Base-by-base conservation (phyloP, 2,888 invertebrate genomes). In the Drosophila prolongata region DNA sequence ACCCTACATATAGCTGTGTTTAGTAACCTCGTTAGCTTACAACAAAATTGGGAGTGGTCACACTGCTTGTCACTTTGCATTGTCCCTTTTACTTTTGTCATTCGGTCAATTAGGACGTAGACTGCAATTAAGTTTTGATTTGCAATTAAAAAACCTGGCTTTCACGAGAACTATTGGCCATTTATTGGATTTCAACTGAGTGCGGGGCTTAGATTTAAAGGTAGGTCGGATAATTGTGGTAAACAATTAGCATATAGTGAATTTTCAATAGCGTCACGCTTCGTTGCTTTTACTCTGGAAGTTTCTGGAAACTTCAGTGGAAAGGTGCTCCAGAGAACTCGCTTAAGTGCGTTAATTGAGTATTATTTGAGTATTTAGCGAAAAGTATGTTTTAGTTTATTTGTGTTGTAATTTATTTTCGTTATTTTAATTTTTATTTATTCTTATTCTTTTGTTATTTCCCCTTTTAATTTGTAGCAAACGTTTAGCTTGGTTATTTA, bases 401-500 rank as follows among this genome's bases (percentile, higher is more conserved):
- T 68, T 46, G 37, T 46, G 40, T 38, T 62, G n/a, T n/a, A n/a
- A 54, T 79, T 47, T 52, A 37, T 40, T 57, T 55, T 52, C 30
- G 42, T 60, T 14, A 27, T 55, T 30, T 77, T 74, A 46, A 73
- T 67, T 73, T 69, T 57, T 52, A 34, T 71, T 74, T 76, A 56
- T 16, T 55, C 73, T 30, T 60, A 73, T 66, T 75, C 75, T 77
- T 65, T 74, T 13, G 13, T 16, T 9, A 14, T 54, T 54, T 30
- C 8, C 11, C 16, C 30, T 73, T 80, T 79, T 66, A 71, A 76
- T 64, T 75, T 77, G 67, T 90, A 93, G 92, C 83, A 92, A 92
- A 90, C 91, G 87, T 82, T 90, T 92, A 79, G 90, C 90, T 78
- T 92, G 92, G 92, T 89, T 91, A 81, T 91, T 92, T 77, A 89